A percentile compares a stretch with the other conserved stretches of the same genome.
phyloP scores from a whole-genome alignment of 2,113 vertebrate genomes.

The Anolis carolinensis region DNA sequence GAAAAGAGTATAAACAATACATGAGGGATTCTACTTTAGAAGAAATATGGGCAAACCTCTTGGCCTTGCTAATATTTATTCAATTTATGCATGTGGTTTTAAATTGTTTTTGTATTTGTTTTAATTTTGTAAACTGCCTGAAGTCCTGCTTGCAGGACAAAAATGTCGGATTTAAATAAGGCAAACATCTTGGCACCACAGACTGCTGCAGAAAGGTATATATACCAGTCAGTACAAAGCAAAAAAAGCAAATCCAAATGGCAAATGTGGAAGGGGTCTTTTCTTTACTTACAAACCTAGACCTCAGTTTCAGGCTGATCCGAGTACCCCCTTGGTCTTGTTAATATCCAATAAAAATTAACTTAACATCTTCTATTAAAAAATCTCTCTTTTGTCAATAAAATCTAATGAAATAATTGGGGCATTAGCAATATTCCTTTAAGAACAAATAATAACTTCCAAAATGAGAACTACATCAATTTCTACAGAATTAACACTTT shows the following conservation, averaged over 20 bases:
- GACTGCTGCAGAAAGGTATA: too few species aligned
- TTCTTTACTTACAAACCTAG: too few species aligned
- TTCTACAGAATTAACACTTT: not conserved
- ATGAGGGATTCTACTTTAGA: conserved; percentile 12
- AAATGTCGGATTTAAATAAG: too few species aligned
- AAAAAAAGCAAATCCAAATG: not conserved
- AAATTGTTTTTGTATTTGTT: not conserved
- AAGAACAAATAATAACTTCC: not conserved
- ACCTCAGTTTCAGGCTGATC: too few species aligned
- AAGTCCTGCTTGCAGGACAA: too few species aligned
- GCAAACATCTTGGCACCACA: not conserved
- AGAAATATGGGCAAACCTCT: not conserved
- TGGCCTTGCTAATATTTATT: not conserved
- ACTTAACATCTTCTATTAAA: not conserved
- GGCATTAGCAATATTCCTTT: not conserved
- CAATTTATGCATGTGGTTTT: not conserved
- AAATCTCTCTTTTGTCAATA: not conserved
- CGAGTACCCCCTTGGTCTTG: too few species aligned
- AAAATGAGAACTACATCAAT: not conserved
- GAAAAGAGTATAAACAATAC: conserved; percentile 39
- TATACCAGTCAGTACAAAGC: not conserved
- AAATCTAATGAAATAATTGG: not conserved
- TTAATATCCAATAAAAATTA: too few species aligned
- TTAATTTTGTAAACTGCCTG: too few species aligned
- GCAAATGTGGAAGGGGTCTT: not conserved